These are phyloP conservation scores for Engraulis encrasicolus DNA, from an alignment of 2,113 vertebrate genomes.

Conservation along the genomic window DNA sequence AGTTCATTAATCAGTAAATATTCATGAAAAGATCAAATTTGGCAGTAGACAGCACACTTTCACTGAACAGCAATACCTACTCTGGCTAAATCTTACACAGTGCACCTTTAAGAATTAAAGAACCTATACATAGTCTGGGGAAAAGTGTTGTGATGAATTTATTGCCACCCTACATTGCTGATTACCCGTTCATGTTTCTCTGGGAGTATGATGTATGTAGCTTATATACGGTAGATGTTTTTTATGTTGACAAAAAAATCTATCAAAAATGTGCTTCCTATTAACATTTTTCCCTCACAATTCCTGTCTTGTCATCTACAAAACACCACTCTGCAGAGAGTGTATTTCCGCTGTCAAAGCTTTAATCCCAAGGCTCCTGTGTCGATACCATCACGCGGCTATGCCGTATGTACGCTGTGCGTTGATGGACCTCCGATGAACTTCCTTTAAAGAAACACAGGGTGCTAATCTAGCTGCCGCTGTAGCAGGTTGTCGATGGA, in stretches of 20 bases:
- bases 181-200: neutral
- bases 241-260: neutral
- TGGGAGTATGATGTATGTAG: neutral
- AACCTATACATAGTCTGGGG: no score
- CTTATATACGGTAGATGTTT: no score
- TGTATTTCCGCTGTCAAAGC: neutral
- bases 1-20: no score
- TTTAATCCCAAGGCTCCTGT: neutral
- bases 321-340: neutral
- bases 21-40: no score
- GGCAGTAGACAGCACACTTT: no score
- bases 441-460: constrained; percentile 56
- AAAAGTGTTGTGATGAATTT: no score
- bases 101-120: no score
- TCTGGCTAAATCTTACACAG: no score
- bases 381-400: neutral
- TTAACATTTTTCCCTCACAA: no score
- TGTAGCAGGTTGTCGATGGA: constrained; percentile 65
- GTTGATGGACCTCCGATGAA: constrained; percentile 59
- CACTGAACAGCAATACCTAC: no score
- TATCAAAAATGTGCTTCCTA: no score
- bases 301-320: neutral
- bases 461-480: constrained; percentile 64
- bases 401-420: no score
- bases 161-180: neutral